Percentiles rank a stretch among this genome's conserved stretches.
phyloP scores from a whole-genome alignment of 2,113 vertebrate species.

The Emydocephalus ijimae region DNA sequence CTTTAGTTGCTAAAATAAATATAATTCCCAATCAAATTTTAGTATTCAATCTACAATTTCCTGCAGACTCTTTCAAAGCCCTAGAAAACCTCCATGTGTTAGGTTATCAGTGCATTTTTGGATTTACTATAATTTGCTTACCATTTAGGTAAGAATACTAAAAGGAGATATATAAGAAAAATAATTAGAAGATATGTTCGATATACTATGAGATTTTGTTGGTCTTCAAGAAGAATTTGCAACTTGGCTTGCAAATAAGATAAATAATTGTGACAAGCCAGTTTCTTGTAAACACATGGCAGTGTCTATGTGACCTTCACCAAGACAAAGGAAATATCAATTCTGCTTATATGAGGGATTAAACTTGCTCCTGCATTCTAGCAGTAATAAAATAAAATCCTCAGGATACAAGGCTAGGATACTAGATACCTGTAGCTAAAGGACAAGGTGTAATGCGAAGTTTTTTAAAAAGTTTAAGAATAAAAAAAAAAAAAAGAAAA shows the following conservation, averaged over 20 bases:
- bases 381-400: not conserved
- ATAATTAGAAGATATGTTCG: not conserved
- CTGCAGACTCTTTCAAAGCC: slow-evolving; percentile 10
- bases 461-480: not conserved
- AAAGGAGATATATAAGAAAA: accelerated
- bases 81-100: not conserved
- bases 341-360: not conserved
- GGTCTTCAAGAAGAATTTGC: not conserved
- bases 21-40: slow-evolving; percentile 22
- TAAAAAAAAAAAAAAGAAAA: not conserved
- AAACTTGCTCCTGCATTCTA: not conserved
- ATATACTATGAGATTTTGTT: not conserved
- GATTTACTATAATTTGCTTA: not conserved
- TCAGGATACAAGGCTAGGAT: not conserved
- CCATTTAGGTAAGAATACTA: not conserved
- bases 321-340: not conserved
- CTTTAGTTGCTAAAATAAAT: slow-evolving; percentile 12
- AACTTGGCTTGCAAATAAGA: not conserved
- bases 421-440: not conserved
- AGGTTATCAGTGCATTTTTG: not conserved
- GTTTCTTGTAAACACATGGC: not conserved
- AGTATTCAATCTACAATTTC: slow-evolving; percentile 3
- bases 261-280: not conserved
- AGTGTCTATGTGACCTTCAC: not conserved
- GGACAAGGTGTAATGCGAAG: not conserved